Base-by-base conservation (phyloP, 2,113 vertebrate species). In the Eretmochelys imbricata region DNA sequence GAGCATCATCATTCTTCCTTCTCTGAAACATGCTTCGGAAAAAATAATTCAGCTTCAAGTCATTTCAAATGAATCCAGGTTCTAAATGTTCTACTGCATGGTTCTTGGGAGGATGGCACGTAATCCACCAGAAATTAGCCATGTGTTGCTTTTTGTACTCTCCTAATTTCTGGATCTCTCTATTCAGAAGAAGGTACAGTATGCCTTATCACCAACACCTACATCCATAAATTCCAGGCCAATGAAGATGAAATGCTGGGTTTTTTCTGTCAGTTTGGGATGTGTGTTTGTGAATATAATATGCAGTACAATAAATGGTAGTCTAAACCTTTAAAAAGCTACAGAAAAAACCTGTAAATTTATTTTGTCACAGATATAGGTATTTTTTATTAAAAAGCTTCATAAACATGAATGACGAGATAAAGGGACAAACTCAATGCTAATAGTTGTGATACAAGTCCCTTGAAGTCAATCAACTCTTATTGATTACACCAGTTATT, bases 111-210 rank as follows among this genome's bases (percentile, higher is more conserved):
- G 24, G 89, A 80, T 38, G 42, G 2, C 86, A 72, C 86, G 89
- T 69, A 92, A 81, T 79, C 27, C 12, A 65, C 5, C 11, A 75
- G 35, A 85, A 89, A 92, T 95, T 93, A 93, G 51, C 31, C 19
- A 42, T 27, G 7, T 65, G 89, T 90, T 85, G 50, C 1, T 87
- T 55, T 81, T 88, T 92, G 20, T n/a, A 6, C 72, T 46, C 89
- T 93, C 49, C 10, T 92, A 38, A 11, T 1, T 54, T 16, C 84
- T 80, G 57, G 1, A 82, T 1, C 84, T 5, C 3, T 54, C 53
- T 87, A 7, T 80, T 78, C 51, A 92, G 92, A 94, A 94, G 19
- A 35, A 90, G n/a, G 81, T 51, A 8, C 46, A 90, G 62, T 85
- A 80, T 84, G 90, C 94, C 22, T 96, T 75, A 46, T 92, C 82